phyloP scores from a whole-genome alignment of 1,140 invertebrate species.

The Plectus sambesii region DNA sequence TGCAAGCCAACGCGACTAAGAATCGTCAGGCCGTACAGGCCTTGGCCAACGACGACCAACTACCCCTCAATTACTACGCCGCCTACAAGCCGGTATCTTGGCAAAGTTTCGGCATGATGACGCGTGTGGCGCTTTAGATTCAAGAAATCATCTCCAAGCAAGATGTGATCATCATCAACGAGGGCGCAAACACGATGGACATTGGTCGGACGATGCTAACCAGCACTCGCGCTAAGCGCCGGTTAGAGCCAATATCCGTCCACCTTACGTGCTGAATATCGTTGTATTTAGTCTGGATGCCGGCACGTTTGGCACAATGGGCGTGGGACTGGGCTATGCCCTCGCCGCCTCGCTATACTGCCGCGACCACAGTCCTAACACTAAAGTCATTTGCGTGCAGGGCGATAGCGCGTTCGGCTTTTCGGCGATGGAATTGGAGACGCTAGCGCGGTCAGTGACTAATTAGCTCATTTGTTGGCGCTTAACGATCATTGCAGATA shows the following conservation, averaged over 20 bases:
- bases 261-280: slow-evolving; percentile 11
- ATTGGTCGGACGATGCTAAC: slow-evolving; percentile 77
- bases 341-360: slow-evolving; percentile 81
- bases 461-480: not conserved
- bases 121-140: slow-evolving; percentile 36
- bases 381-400: slow-evolving; percentile 71
- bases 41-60: slow-evolving; percentile 56
- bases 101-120: slow-evolving; percentile 45
- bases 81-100: slow-evolving; percentile 63
- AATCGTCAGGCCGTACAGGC: slow-evolving; percentile 52
- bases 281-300: slow-evolving; percentile 48
- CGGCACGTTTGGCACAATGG: slow-evolving; percentile 88
- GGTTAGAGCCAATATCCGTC: slow-evolving; percentile 54
- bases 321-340: slow-evolving; percentile 81
- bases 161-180: slow-evolving; percentile 84
- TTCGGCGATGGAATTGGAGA: slow-evolving; percentile 93
- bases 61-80: slow-evolving; percentile 82
- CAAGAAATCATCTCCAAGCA: slow-evolving; percentile 46
- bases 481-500: slow-evolving; percentile 55
- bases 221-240: slow-evolving; percentile 68
- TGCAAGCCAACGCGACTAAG: slow-evolving; percentile 53
- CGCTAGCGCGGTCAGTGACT: slow-evolving; percentile 61
- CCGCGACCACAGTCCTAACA: slow-evolving; percentile 63
- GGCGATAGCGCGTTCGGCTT: slow-evolving; percentile 95
- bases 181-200: slow-evolving; percentile 97